A percentile compares a stretch with the other conserved stretches of the same genome.
Evolutionary conservation across 2,113 vertebrate genomes (phyloP).

Genomic region (Himantopus leucocephalus): DNA sequence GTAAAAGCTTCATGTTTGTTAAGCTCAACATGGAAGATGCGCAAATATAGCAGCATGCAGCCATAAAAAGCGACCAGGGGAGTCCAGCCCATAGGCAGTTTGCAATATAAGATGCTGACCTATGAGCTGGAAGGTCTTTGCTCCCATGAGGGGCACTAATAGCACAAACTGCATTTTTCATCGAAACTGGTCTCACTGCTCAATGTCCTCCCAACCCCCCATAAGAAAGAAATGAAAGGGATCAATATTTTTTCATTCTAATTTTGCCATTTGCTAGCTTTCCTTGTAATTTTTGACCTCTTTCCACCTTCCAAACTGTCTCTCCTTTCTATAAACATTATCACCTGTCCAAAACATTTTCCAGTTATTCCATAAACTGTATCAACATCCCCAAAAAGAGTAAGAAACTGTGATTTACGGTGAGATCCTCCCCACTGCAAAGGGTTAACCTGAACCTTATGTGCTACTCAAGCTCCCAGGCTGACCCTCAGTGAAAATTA

Average conservation of each 20-base stretch:
- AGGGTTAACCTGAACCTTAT: slow-evolving; percentile 20
- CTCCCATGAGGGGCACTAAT: neutral
- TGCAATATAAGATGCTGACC: neutral
- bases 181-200: neutral
- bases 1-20: neutral
- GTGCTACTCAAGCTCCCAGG: neutral
- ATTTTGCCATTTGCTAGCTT: neutral
- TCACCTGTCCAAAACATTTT: neutral
- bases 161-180: neutral
- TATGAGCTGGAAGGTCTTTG: neutral
- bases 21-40: neutral
- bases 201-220: neutral
- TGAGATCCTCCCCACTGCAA: neutral
- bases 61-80: neutral
- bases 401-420: neutral
- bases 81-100: neutral
- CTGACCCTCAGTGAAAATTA: slow-evolving; percentile 48
- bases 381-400: neutral
- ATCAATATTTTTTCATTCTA: neutral
- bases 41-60: neutral
- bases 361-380: neutral
- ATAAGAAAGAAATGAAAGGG: neutral
- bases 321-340: neutral
- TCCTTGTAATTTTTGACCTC: neutral
- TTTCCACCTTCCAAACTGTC: neutral